phyloP scores from a whole-genome alignment of 1,140 invertebrate species.

The Chrysomallon squamiferum region DNA sequence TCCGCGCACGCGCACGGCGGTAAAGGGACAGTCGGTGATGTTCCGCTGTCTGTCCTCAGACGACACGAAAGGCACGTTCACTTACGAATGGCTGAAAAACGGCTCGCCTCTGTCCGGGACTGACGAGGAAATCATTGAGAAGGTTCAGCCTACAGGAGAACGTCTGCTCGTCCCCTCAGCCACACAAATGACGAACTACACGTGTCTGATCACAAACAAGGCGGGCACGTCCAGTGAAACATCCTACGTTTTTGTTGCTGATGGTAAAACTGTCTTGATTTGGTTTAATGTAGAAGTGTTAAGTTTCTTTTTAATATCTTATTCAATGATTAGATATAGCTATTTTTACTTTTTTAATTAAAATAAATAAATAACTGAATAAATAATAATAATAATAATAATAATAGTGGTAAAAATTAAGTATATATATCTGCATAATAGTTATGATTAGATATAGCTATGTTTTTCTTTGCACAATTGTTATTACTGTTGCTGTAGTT shows the following conservation, averaged over 20 bases:
- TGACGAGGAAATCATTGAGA: constrained; percentile 33
- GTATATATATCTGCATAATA: no score
- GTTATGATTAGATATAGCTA: no score
- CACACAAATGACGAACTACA: constrained; percentile 24
- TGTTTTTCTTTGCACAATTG: no score
- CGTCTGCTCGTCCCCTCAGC: constrained; percentile 22
- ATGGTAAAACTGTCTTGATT: no score
- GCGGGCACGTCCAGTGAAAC: constrained; percentile 29
- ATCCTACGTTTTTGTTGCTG: constrained; percentile 23
- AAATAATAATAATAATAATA: no score
- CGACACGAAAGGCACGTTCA: constrained; percentile 31
- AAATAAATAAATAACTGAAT: no score
- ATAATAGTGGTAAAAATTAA: no score
- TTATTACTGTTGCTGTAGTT: no score
- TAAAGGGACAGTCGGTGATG: constrained; percentile 13
- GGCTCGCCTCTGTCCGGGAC: not conserved
- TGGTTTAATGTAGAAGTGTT: no score
- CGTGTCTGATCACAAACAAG: constrained; percentile 32
- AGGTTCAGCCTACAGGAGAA: constrained; percentile 34
- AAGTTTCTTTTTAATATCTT: no score
- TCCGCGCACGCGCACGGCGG: constrained; percentile 24
- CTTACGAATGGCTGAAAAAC: constrained; percentile 31
- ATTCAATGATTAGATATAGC: no score
- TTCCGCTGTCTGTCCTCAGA: constrained; percentile 37
- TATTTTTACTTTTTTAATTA: no score